Conservation (phyloP, 2,888 invertebrate genomes). For the Cephus runcator region DNA sequence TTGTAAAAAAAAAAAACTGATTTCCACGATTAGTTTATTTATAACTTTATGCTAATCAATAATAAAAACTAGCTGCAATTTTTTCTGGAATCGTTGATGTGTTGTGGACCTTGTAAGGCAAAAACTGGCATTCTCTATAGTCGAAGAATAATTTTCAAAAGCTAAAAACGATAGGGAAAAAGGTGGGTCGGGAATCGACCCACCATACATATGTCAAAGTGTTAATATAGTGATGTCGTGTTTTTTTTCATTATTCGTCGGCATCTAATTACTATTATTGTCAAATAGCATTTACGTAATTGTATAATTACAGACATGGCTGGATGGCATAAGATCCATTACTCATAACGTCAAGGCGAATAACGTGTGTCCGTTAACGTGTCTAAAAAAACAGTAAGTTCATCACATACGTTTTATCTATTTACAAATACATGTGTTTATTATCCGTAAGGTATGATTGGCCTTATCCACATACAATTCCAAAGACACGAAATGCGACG, state of each 20-base stretch:
- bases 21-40: no score
- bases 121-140: no score
- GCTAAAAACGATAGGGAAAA: no score
- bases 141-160: no score
- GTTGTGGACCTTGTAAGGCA: no score
- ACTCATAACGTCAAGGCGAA: conserved; percentile 99
- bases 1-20: no score
- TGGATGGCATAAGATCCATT: conserved; percentile 92
- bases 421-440: neutral
- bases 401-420: conserved; percentile 17
- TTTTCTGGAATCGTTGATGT: no score
- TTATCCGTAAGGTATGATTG: neutral
- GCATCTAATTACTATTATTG: neutral
- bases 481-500: neutral
- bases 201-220: no score
- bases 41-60: no score
- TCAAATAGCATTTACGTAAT: conserved; percentile 16
- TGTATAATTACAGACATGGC: conserved; percentile 83
- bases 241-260: neutral
- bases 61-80: no score
- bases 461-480: neutral
- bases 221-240: neutral
- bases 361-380: conserved; percentile 98
- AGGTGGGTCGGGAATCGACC: no score
- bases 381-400: conserved; percentile 99